phyloP scores from a whole-genome alignment of 2,797 vertebrate genomes.

The Hydrophis major region DNA sequence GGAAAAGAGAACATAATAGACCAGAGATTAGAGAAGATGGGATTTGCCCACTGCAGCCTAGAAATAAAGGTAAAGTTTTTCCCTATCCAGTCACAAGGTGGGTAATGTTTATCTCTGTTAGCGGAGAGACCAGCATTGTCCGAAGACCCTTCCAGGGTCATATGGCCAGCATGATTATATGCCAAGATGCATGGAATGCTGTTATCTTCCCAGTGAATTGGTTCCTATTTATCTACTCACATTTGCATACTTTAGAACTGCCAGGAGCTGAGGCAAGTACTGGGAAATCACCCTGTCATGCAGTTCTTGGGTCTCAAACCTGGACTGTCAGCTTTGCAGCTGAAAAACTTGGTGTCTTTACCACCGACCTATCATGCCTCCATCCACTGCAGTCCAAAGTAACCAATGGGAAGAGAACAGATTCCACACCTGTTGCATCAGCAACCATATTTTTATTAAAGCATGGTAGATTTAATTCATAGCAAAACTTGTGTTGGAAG shows the following conservation, averaged over 20 bases:
- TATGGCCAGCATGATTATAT: neutral
- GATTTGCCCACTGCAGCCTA: neutral
- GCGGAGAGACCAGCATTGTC: neutral
- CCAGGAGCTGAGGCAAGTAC: neutral
- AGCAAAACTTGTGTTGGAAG: neutral
- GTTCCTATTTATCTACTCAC: neutral
- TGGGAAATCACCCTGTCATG: neutral
- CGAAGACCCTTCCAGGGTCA: neutral
- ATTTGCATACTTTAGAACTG: neutral
- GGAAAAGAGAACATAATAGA: neutral
- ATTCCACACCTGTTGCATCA: neutral
- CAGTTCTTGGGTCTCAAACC: neutral
- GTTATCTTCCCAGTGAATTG: neutral
- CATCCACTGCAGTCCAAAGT: neutral
- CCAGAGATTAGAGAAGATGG: neutral
- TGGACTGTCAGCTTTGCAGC: neutral
- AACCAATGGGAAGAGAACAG: neutral
- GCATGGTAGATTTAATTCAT: neutral
- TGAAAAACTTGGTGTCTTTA: neutral
- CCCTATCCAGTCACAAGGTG: neutral
- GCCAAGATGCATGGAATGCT: neutral
- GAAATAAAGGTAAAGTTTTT: neutral
- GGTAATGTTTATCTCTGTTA: neutral
- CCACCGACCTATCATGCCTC: neutral
- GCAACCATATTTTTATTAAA: neutral